Conservation (phyloP, 2,888 invertebrate species). For the Campoplex nolae region DNA sequence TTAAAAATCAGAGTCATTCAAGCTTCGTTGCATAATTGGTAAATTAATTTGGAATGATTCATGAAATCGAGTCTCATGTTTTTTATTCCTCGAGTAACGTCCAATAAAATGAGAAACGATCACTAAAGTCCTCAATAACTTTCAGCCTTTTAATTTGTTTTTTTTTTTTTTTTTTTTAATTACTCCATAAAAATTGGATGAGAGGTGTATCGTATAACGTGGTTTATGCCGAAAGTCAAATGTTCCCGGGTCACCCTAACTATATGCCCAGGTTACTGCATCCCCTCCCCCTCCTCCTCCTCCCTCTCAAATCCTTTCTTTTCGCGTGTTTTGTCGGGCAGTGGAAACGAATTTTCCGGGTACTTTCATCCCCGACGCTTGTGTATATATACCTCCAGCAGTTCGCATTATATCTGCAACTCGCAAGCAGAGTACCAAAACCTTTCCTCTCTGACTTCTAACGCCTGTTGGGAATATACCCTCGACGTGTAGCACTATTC, state of each 20-base stretch:
- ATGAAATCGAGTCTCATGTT: too few species aligned
- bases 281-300: too few species aligned
- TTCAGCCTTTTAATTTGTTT: neutral
- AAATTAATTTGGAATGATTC: too few species aligned
- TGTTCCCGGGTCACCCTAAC: constrained; percentile 22
- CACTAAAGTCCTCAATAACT: neutral
- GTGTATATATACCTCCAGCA: constrained; percentile 30
- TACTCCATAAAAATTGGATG: constrained; percentile 33
- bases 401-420: constrained; percentile 8
- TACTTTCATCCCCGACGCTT: constrained; percentile 55
- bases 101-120: too few species aligned
- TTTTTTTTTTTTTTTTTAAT: neutral
- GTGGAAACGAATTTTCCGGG: constrained; percentile 66
- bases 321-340: constrained; percentile 45
- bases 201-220: neutral
- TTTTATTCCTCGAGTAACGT: too few species aligned
- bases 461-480: constrained; percentile 27
- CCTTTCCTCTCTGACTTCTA: constrained; percentile 33
- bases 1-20: too few species aligned
- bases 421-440: constrained; percentile 31
- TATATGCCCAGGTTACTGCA: neutral
- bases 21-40: too few species aligned
- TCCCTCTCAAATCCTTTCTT: neutral
- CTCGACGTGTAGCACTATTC: too few species aligned
- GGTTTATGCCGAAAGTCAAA: constrained; percentile 20